Evolutionary conservation across 92 coral and sea anemone species (phyloP).

Genomic region (Virgularia gustaviana): DNA sequence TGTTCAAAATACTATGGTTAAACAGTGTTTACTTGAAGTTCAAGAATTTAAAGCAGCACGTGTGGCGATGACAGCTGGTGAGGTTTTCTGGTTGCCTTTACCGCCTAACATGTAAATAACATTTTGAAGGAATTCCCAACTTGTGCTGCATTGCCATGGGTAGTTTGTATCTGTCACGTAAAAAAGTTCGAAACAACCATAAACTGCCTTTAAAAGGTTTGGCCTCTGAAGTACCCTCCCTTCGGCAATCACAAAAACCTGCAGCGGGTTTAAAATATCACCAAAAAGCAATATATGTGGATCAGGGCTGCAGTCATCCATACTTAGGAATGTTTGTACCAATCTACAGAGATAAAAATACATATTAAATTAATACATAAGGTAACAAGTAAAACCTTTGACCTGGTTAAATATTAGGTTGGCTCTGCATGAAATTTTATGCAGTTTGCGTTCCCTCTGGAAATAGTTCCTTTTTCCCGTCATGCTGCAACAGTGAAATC

Average conservation of each 20-base stretch:
- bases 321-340: slow-evolving; percentile 19
- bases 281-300: neutral
- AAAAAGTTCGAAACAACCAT: neutral
- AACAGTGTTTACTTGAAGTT: no score
- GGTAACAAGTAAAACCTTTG: no score
- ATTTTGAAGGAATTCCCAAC: neutral
- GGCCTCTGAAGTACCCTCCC: neutral
- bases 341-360: neutral
- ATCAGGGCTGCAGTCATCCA: neutral
- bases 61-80: neutral
- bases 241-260: neutral
- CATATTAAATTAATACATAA: no score
- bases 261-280: neutral
- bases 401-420: no score
- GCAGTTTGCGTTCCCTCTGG: no score
- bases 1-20: no score
- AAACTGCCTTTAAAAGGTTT: neutral
- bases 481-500: no score
- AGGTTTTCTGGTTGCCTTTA: neutral
- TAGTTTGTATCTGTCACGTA: neutral
- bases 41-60: neutral
- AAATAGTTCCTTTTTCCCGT: no score
- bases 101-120: neutral
- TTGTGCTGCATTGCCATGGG: neutral
- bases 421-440: no score